Conservation (phyloP, 2,888 invertebrate genomes). For the Ptychoptera albimana region DNA sequence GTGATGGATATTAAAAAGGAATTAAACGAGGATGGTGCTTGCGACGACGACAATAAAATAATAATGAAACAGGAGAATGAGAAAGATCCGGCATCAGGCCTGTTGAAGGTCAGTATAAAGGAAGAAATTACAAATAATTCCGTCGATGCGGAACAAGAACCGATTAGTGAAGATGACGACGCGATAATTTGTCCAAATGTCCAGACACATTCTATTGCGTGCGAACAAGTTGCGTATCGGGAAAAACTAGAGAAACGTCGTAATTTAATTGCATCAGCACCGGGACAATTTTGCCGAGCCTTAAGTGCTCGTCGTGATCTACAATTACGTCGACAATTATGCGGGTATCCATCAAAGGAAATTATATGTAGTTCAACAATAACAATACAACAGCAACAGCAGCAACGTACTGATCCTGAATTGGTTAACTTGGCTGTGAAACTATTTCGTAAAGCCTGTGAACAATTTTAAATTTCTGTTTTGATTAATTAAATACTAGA, state of each 20-base stretch:
- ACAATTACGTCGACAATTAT: constrained; percentile 51
- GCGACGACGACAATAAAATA: constrained; percentile 10
- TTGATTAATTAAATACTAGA: too few relatives aligned
- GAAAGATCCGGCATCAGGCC: constrained; percentile 14
- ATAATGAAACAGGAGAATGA: constrained; percentile 18
- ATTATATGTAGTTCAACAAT: neutral
- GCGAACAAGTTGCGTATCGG: constrained; percentile 43
- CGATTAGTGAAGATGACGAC: neutral
- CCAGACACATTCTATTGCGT: constrained; percentile 30
- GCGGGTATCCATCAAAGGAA: constrained; percentile 49
- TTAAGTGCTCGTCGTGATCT: constrained; percentile 66
- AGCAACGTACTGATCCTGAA: neutral
- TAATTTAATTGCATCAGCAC: constrained; percentile 49
- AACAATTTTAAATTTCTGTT: too few relatives aligned
- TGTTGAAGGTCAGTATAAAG: constrained; percentile 16
- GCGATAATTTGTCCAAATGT: constrained; percentile 23
- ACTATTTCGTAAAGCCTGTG: constrained; percentile 1
- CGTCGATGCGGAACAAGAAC: too few relatives aligned
- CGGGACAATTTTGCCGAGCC: constrained; percentile 61
- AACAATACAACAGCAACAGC: too few relatives aligned
- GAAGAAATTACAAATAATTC: neutral
- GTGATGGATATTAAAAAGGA: constrained; percentile 22
- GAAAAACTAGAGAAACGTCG: constrained; percentile 43
- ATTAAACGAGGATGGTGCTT: constrained; percentile 11
- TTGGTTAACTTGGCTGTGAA: neutral